These are phyloP conservation scores for Trilocha varians DNA, from an alignment of 2,888 invertebrate species.

Conservation along the genomic window DNA sequence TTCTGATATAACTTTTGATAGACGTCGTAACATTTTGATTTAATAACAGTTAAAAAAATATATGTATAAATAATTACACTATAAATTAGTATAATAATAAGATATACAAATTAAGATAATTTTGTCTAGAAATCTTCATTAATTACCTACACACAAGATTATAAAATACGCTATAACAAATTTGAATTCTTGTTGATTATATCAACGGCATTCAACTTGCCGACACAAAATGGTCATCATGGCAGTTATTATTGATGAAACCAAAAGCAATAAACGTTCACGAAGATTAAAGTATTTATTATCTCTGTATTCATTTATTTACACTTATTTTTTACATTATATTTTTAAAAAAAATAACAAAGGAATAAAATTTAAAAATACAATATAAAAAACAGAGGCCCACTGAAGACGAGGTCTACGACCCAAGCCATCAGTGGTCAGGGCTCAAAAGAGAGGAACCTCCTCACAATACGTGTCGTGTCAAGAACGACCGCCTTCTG, in stretches of 20 bases:
- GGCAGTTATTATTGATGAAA: background rate
- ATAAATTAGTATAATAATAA: background rate
- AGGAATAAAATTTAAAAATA: no score
- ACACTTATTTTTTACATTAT: no score
- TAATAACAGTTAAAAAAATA: slow-evolving; percentile 27
- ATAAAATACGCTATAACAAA: background rate
- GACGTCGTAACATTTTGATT: slow-evolving; percentile 30
- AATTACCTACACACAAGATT: background rate
- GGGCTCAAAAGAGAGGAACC: no score
- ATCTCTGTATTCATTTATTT: no score
- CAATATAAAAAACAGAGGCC: no score
- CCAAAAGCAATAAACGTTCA: background rate
- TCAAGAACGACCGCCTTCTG: no score
- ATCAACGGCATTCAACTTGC: background rate
- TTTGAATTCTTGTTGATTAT: background rate
- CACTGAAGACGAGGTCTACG: no score
- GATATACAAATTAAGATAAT: background rate
- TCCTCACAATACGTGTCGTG: no score
- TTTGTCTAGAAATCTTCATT: background rate
- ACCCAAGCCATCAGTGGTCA: no score
- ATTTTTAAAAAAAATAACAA: no score
- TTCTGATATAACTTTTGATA: slow-evolving; percentile 32
- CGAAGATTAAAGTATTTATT: background rate
- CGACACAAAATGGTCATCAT: background rate
- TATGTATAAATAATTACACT: background rate